Evolutionary conservation across 2,888 invertebrate species (phyloP).

Genomic region (Morinoia aosen): DNA sequence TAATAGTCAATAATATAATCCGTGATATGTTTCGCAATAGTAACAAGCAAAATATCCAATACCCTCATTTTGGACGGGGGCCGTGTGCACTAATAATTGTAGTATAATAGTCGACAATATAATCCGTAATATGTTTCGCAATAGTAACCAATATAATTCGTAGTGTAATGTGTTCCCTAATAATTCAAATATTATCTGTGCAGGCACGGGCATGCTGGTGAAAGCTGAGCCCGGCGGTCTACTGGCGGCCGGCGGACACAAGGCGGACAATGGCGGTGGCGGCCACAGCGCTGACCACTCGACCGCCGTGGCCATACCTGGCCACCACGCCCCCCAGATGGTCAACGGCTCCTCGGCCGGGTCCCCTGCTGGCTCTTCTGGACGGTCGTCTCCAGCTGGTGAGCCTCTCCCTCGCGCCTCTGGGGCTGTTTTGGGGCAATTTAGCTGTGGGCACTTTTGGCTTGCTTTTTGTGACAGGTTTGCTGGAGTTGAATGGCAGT

Average conservation of each 20-base stretch:
- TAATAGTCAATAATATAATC: no score
- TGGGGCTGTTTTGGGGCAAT: not conserved
- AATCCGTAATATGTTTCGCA: no score
- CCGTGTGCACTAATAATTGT: no score
- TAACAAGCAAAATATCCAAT: no score
- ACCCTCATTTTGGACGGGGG: no score
- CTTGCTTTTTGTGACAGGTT: no score
- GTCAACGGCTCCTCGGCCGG: slow-evolving; percentile 65
- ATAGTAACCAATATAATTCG: no score
- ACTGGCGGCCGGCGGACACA: slow-evolving; percentile 38
- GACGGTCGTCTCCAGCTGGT: slow-evolving; percentile 66
- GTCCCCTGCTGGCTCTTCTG: slow-evolving; percentile 67
- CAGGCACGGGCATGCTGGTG: slow-evolving; percentile 54
- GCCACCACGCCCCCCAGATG: slow-evolving; percentile 37
- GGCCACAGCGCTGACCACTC: slow-evolving; percentile 25
- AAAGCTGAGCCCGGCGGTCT: slow-evolving; percentile 27
- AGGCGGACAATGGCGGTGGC: slow-evolving; percentile 13
- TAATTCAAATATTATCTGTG: not conserved
- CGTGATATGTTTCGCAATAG: no score
- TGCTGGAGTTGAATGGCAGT: no score
- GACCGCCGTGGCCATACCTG: slow-evolving; percentile 41
- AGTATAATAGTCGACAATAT: no score
- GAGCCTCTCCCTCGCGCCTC: not conserved
- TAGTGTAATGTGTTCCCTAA: no score
- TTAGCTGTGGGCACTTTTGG: not conserved